Evolutionary conservation across 2,888 invertebrate species (phyloP).

Genomic region (Sinodicranocentrus sp.): DNA sequence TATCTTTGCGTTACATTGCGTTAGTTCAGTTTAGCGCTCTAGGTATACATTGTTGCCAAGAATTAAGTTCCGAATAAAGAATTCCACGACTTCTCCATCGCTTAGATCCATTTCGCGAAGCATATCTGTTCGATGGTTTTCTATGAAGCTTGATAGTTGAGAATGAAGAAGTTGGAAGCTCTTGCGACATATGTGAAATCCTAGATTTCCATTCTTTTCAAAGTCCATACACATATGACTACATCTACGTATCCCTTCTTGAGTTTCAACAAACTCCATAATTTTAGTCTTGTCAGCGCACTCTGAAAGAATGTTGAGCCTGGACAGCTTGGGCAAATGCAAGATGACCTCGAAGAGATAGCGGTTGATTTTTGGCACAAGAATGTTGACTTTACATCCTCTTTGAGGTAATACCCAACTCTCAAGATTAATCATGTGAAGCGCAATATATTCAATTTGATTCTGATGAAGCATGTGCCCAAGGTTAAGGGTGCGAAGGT

Average conservation of each 20-base stretch:
- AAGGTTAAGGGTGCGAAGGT: slow-evolving; percentile 29
- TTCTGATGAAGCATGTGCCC: slow-evolving; percentile 40
- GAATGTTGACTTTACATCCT: slow-evolving; percentile 24
- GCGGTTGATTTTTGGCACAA: background rate
- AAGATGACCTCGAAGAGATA: slow-evolving; percentile 38
- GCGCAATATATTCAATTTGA: slow-evolving; percentile 45
- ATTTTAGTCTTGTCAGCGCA: slow-evolving; percentile 12
- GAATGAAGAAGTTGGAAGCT: slow-evolving; percentile 7
- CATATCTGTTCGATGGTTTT: slow-evolving; percentile 2
- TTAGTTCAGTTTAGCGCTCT: no score
- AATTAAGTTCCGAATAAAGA: slow-evolving; percentile 1
- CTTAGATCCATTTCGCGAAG: background rate
- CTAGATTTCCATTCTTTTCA: slow-evolving; percentile 15
- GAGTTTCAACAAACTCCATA: background rate
- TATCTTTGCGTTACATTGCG: no score
- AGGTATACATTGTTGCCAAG: background rate
- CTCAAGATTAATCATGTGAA: slow-evolving; percentile 34
- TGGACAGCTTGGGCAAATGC: slow-evolving; percentile 30
- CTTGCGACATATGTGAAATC: slow-evolving; percentile 4
- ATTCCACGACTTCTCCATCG: slow-evolving; percentile 16
- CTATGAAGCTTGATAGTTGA: slow-evolving; percentile 13
- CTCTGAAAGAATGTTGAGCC: background rate
- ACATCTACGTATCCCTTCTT: background rate
- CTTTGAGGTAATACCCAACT: slow-evolving; percentile 38
- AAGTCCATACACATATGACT: background rate